Conservation (phyloP, 2,888 invertebrate species). For the Ormia ochracea region DNA sequence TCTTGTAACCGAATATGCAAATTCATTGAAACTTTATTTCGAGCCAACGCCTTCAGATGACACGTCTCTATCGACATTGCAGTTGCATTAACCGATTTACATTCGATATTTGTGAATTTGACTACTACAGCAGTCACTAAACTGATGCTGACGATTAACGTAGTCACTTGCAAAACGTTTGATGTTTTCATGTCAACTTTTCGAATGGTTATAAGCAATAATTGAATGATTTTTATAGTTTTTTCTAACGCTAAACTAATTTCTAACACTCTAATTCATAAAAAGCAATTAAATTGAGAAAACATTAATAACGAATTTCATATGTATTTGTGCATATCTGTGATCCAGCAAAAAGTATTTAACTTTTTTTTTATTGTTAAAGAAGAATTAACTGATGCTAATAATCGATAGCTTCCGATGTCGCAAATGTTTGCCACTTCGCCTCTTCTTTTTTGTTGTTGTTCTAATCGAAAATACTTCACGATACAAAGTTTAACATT, state of each 20-base stretch:
- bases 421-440: too few species aligned
- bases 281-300: not conserved
- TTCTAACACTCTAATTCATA: not conserved
- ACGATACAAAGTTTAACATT: too few species aligned
- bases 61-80: not conserved
- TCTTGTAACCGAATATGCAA: not conserved
- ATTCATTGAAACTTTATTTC: constrained; percentile 8
- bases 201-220: not conserved
- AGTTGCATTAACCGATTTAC: constrained; percentile 10
- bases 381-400: too few species aligned
- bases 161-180: not conserved
- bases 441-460: too few species aligned
- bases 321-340: too few species aligned
- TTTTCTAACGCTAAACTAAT: not conserved
- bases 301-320: too few species aligned
- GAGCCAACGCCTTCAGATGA: constrained; percentile 4
- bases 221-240: not conserved
- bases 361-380: too few species aligned
- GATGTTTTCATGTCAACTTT: not conserved
- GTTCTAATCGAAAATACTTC: too few species aligned
- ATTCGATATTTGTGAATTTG: constrained; percentile 23
- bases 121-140: not conserved
- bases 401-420: too few species aligned
- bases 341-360: too few species aligned
- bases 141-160: not conserved